Percentiles rank a stretch among this genome's conserved stretches.
Conservation (phyloP, 2,113 vertebrate species). For the Chroicocephalus ridibundus region DNA sequence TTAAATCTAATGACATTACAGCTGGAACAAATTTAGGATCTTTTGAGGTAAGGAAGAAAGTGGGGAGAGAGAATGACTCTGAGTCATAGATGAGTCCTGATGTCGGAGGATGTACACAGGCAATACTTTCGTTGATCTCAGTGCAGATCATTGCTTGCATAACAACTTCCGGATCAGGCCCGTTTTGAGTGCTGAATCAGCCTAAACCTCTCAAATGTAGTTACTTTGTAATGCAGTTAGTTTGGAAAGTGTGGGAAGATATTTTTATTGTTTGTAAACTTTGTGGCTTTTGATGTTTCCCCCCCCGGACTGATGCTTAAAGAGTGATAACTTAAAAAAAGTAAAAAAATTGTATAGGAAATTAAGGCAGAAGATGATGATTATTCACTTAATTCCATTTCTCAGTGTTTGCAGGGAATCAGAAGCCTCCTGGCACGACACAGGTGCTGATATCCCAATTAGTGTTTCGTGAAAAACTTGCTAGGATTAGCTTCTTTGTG, state of each 20-base stretch:
- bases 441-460: neutral
- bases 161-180: slow-evolving; percentile 4
- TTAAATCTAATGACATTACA: neutral
- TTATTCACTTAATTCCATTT: neutral
- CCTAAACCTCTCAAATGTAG: neutral
- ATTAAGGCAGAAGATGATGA: neutral
- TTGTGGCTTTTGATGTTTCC: neutral
- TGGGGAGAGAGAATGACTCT: slow-evolving; percentile 24
- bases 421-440: neutral
- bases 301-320: neutral
- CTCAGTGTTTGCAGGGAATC: neutral
- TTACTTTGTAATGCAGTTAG: neutral
- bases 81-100: slow-evolving; percentile 54
- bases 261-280: neutral
- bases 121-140: slow-evolving; percentile 31
- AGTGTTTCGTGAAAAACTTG: neutral
- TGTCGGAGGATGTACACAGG: neutral
- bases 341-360: neutral
- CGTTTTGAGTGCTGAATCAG: slow-evolving; percentile 38
- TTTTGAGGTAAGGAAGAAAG: slow-evolving; percentile 41
- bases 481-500: neutral
- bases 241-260: neutral
- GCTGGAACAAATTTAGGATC: neutral
- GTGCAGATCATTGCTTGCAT: slow-evolving; percentile 18
- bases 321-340: neutral